Evolutionary conservation across 2,888 invertebrate species (phyloP), one percentile per base, ranked within the genome.

Genomic region (Bombylius major): DNA sequence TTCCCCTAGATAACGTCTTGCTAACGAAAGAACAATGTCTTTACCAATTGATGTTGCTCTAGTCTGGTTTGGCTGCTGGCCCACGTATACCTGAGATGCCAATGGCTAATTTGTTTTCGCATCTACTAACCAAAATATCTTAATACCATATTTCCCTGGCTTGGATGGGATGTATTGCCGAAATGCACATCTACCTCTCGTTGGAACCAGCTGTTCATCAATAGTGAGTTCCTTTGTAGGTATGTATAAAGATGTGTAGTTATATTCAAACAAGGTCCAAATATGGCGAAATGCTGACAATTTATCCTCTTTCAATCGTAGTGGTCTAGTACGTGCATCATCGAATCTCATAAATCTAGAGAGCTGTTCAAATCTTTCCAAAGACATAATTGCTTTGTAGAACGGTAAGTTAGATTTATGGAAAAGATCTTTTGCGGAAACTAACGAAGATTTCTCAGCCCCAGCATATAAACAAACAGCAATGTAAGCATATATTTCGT

Each of bases 121-220:
- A 34, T 55, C 58, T 7, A 58, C 55, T 9, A 53, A 48, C 56
- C 69, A 1, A 68, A n/a, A 71, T 42, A 61, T 59, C 58, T 67
- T 64, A 6, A 67, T 59, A 12, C 63, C 66, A 58, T 66, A 65
- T 60, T 66, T 66, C n/a, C 61, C 62, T 14, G 66, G 66, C 57
- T 69, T 69, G 7, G 58, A 61, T 33, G 65, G 63, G 11, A 66
- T 65, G 55, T 63, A 67, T 53, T 63, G 62, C 31, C 61, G 56
- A 56, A 65, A 65, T 11, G 52, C 56, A 54, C 62, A 65, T 52
- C 63, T 55, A 8, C 65, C 66, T 58, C 62, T 61, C 58, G 66
- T 66, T 31, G 63, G 56, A 47, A 63, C 60, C 51, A 67, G 52
- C 58, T 61, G 63, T 55, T 66, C 65, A 59, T 67, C 65, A 14